Evolutionary conservation across 2,113 vertebrate species (phyloP).

Genomic region (Scopus umbretta): DNA sequence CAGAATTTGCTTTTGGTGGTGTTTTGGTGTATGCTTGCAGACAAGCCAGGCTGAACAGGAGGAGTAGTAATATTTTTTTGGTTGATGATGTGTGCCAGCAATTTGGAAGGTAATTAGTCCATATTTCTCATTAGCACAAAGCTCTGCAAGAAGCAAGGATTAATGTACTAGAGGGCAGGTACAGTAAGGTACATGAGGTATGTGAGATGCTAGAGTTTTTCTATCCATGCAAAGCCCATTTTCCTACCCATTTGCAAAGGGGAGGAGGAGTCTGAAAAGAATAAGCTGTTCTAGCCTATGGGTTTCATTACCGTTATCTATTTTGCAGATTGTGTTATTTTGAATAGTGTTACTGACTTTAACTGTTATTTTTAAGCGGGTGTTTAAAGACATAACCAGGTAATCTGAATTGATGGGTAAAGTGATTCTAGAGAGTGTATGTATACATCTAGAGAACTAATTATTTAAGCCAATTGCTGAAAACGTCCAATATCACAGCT

Average conservation of each 20-base stretch:
- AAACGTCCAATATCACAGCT: neutral
- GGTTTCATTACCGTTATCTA: neutral
- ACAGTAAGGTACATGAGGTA: neutral
- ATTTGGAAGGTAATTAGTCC: neutral
- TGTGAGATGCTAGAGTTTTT: neutral
- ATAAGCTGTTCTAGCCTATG: neutral
- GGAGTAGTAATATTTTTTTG: neutral
- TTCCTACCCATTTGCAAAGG: neutral
- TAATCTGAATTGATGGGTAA: neutral
- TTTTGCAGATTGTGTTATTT: neutral
- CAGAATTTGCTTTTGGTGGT: neutral
- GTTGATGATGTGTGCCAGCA: neutral
- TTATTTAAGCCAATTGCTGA: neutral
- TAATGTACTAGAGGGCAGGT: neutral
- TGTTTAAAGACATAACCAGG: neutral
- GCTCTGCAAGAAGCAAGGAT: neutral
- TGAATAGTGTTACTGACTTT: neutral
- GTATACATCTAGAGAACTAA: neutral
- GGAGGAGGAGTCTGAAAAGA: neutral
- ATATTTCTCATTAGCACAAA: neutral
- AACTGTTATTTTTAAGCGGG: neutral
- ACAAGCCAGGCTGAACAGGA: neutral
- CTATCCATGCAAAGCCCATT: neutral
- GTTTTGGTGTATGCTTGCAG: neutral
- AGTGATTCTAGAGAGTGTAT: neutral